These are phyloP conservation scores for Choloepus didactylus DNA, from an alignment of 2,797 vertebrate species.

Conservation along the genomic window DNA sequence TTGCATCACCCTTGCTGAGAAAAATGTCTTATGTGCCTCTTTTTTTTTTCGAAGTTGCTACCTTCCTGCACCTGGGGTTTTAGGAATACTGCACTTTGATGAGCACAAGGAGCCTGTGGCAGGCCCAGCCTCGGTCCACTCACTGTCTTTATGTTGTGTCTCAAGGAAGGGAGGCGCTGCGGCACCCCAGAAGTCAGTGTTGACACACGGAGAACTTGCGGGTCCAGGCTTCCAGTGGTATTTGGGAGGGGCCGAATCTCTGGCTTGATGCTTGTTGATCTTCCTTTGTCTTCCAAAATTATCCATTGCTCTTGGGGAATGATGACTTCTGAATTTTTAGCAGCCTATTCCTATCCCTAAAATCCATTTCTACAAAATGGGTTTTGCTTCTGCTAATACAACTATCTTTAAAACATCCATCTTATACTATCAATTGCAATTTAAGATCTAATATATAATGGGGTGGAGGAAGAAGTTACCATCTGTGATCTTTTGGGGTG, in stretches of 20 bases:
- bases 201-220: conserved; percentile 85
- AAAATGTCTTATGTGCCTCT: neutral
- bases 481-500: neutral
- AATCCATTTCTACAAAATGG: conserved; percentile 83
- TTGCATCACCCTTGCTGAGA: accelerated
- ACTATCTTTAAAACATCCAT: conserved; percentile 76
- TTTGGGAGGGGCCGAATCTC: conserved; percentile 80
- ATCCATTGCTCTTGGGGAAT: conserved; percentile 70
- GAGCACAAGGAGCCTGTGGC: conserved; percentile 5
- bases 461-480: neutral
- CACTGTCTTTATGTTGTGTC: conserved; percentile 85
- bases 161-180: conserved; percentile 86
- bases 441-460: neutral
- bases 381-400: conserved; percentile 84
- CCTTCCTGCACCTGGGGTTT: neutral
- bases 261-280: conserved; percentile 67
- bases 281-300: conserved; percentile 63
- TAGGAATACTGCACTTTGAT: conserved; percentile 63
- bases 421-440: neutral
- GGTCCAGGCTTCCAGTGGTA: conserved; percentile 86
- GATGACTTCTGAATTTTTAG: conserved; percentile 89
- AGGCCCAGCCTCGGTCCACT: conserved; percentile 76
- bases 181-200: conserved; percentile 80
- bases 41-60: neutral
- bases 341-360: conserved; percentile 90